phyloP scores from a whole-genome alignment of 2,113 vertebrate genomes.

The Agapornis roseicollis region DNA sequence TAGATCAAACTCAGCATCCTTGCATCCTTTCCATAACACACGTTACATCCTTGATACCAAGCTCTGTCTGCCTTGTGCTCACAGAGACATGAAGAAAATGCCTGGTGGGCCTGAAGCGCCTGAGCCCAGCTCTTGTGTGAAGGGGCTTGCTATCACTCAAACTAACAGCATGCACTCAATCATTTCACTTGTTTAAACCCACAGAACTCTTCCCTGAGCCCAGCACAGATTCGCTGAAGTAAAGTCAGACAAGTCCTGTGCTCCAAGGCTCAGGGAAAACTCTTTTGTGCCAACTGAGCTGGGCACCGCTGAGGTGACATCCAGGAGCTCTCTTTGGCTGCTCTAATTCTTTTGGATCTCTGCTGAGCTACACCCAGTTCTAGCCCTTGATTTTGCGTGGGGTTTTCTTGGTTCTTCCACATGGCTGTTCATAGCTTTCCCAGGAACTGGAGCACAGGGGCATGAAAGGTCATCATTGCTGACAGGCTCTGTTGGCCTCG shows the following conservation, averaged over 20 bases:
- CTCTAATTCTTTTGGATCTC: neutral
- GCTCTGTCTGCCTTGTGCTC: neutral
- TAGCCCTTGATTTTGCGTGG: neutral
- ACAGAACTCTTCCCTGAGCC: neutral
- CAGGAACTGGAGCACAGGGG: neutral
- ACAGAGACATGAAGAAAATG: neutral
- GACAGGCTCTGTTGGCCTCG: neutral
- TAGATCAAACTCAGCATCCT: neutral
- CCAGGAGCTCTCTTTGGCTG: neutral
- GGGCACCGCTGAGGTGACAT: neutral
- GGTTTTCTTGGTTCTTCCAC: neutral
- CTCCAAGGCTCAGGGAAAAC: neutral
- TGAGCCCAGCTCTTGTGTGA: neutral
- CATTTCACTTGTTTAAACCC: neutral
- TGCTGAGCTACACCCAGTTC: neutral
- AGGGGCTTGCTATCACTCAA: neutral
- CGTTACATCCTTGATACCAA: neutral
- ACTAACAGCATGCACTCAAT: rapidly evolving
- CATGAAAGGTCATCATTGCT: rapidly evolving
- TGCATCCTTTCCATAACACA: neutral
- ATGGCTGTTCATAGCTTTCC: neutral
- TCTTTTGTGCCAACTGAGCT: rapidly evolving
- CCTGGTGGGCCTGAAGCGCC: neutral
- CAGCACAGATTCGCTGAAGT: neutral
- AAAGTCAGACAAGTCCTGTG: neutral